A percentile compares a stretch with the other conserved stretches of the same genome.
Conservation (phyloP, 2,888 invertebrate genomes). For the Melitaea athalia region DNA sequence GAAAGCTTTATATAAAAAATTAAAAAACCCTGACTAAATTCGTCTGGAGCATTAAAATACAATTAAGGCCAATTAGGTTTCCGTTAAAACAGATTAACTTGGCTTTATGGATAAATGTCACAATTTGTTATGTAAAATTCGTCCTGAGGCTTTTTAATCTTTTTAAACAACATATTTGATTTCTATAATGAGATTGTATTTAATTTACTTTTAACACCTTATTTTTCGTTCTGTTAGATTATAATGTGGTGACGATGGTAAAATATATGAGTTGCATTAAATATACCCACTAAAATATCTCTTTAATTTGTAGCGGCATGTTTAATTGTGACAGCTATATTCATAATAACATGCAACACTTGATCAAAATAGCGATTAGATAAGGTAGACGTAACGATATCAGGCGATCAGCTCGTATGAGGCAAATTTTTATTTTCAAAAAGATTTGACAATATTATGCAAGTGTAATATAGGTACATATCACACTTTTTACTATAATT, state of each 20-base stretch:
- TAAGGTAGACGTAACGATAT: too few relatives aligned
- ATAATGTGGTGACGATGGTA: neutral
- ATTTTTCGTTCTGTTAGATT: neutral
- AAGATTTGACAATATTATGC: too few relatives aligned
- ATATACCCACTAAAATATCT: too few relatives aligned
- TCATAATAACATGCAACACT: too few relatives aligned
- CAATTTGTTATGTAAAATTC: slow-evolving; percentile 24
- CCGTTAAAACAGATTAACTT: slow-evolving; percentile 25
- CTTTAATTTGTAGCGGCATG: too few relatives aligned
- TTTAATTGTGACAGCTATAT: too few relatives aligned
- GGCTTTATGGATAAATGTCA: slow-evolving; percentile 22
- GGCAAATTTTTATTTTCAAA: too few relatives aligned
- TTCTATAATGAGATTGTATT: neutral
- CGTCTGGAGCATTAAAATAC: slow-evolving; percentile 33
- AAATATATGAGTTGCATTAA: too few relatives aligned
- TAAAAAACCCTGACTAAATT: slow-evolving; percentile 22
- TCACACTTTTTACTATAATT: too few relatives aligned
- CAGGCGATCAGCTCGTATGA: too few relatives aligned
- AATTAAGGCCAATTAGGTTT: slow-evolving; percentile 37
- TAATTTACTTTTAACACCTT: neutral
- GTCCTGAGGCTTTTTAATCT: slow-evolving; percentile 16
- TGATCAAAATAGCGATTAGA: too few relatives aligned
- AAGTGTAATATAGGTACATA: too few relatives aligned
- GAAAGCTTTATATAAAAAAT: slow-evolving; percentile 21
- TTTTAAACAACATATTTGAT: neutral